Percentiles rank a stretch among this genome's conserved stretches.
Evolutionary conservation across 2,113 vertebrate species (phyloP).

Genomic region (Tichodroma muraria): DNA sequence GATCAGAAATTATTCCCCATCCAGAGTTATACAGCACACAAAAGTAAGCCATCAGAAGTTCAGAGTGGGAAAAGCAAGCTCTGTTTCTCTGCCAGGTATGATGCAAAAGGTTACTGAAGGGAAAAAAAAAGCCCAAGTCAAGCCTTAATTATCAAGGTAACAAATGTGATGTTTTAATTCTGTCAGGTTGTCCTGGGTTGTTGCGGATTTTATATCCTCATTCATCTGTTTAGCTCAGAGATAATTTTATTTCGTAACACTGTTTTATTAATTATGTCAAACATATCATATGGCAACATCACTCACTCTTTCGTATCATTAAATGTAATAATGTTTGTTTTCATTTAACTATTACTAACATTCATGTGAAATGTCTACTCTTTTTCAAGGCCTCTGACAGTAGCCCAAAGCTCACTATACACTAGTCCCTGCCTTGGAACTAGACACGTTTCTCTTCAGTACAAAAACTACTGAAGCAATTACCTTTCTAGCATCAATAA

Average conservation of each 20-base stretch:
- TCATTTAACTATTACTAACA: background rate
- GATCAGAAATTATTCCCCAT: background rate
- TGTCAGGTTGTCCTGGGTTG: too few species aligned
- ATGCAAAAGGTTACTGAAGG: background rate
- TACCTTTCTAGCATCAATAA: background rate
- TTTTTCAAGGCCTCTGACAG: background rate
- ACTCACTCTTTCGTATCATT: background rate
- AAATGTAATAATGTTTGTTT: background rate
- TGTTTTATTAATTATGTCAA: background rate
- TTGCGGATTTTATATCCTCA: too few species aligned
- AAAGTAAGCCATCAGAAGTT: background rate
- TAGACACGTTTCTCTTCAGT: rapidly evolving
- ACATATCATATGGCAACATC: rapidly evolving
- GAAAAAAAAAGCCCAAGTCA: background rate
- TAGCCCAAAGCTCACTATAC: background rate
- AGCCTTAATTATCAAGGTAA: background rate
- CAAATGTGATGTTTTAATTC: background rate
- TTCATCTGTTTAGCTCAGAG: too few species aligned
- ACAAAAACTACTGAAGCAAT: background rate
- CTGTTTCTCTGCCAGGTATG: background rate
- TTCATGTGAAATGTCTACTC: rapidly evolving
- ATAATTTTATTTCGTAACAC: too few species aligned
- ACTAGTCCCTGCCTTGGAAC: background rate
- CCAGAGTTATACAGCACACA: background rate
- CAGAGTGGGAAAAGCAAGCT: background rate